A percentile compares a stretch with the other conserved stretches of the same genome.
Evolutionary conservation across 2,797 vertebrate species (phyloP).

Genomic region (Adelosebastes latens): DNA sequence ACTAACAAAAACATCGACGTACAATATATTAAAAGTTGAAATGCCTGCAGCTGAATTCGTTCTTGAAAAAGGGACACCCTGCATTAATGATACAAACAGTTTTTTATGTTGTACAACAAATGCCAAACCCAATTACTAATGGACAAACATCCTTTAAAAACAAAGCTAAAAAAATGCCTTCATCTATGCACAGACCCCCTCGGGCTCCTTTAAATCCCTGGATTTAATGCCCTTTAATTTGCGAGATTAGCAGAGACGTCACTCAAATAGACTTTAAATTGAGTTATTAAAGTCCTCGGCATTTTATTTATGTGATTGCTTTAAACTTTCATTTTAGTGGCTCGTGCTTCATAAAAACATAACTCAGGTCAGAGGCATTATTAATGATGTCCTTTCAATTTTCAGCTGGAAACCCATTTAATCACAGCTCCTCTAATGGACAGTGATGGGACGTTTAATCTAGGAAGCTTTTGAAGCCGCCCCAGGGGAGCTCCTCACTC

Average conservation of each 20-base stretch:
- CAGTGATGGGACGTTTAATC: conserved; percentile 70
- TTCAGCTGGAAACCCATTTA: conserved; percentile 65
- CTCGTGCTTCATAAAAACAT: conserved; percentile 45
- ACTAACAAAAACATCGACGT: background rate
- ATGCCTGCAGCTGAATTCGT: background rate
- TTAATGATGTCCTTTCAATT: conserved; percentile 65
- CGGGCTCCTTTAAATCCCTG: background rate
- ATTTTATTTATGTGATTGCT: conserved; percentile 42
- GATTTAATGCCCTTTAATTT: background rate
- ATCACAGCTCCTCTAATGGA: conserved; percentile 70
- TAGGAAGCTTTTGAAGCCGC: conserved; percentile 55
- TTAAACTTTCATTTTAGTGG: conserved; percentile 50
- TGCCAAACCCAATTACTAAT: background rate
- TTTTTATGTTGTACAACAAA: background rate
- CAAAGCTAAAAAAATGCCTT: background rate
- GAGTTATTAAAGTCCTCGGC: conserved; percentile 6
- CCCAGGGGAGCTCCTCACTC: conserved; percentile 56
- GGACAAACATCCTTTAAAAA: background rate
- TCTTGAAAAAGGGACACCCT: background rate
- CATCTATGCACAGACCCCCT: background rate
- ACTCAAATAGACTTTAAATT: conserved; percentile 11
- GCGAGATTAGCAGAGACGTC: background rate
- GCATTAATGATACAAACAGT: background rate
- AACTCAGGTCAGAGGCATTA: conserved; percentile 49
- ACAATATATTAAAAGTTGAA: background rate